Conservation (phyloP, 1,140 invertebrate genomes). For the Trichonephila clavipes region DNA sequence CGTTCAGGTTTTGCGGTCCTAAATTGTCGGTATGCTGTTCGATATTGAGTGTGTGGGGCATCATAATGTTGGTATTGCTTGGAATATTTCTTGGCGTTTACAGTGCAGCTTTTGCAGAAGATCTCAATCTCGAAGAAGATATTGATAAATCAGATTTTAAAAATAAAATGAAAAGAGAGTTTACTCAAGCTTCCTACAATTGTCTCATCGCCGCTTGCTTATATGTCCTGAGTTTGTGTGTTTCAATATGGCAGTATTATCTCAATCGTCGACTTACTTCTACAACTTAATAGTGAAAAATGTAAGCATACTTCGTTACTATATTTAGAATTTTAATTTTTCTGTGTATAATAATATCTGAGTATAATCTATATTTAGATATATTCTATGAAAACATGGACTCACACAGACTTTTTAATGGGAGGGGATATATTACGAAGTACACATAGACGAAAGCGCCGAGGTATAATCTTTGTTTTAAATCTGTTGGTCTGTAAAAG, state of each 20-base stretch:
- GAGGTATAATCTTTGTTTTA: too few species aligned
- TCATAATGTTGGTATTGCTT: slow-evolving; percentile 64
- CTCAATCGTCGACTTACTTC: slow-evolving; percentile 53
- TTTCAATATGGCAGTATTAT: slow-evolving; percentile 61
- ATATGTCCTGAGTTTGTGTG: slow-evolving; percentile 51
- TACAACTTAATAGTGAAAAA: slow-evolving; percentile 17
- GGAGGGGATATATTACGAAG: too few species aligned
- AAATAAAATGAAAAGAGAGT: slow-evolving; percentile 20
- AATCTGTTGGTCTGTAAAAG: too few species aligned
- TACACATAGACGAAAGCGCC: too few species aligned
- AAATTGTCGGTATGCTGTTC: slow-evolving; percentile 70
- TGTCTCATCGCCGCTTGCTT: slow-evolving; percentile 75
- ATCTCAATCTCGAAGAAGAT: slow-evolving; percentile 57
- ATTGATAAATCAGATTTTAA: slow-evolving; percentile 1
- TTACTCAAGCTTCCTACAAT: slow-evolving; percentile 72
- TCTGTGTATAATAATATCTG: neutral
- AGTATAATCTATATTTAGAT: neutral
- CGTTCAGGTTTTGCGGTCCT: slow-evolving; percentile 63
- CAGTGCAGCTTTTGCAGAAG: slow-evolving; percentile 76
- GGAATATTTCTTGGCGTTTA: slow-evolving; percentile 71
- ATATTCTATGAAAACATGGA: neutral
- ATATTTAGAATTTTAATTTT: neutral
- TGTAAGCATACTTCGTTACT: neutral
- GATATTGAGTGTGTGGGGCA: slow-evolving; percentile 67
- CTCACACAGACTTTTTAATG: too few species aligned